phyloP scores from a whole-genome alignment of 2,888 invertebrate species.

The Diachrysia chrysitis region DNA sequence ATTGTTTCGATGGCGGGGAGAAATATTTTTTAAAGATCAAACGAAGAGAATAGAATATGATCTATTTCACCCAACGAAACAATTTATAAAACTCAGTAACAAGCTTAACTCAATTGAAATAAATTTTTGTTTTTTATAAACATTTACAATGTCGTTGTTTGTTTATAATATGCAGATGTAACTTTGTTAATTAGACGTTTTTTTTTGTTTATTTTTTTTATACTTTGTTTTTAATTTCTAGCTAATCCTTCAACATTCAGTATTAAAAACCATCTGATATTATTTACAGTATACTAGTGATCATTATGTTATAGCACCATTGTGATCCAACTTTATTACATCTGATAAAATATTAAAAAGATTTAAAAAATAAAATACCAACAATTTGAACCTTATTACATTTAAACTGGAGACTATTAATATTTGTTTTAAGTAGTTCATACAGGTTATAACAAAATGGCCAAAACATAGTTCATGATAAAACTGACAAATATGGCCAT shows the following conservation, averaged over 20 bases:
- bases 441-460: background rate
- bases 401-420: background rate
- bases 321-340: constrained; percentile 68
- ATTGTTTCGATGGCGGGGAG: too few relatives aligned
- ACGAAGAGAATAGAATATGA: too few relatives aligned
- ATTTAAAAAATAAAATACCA: background rate
- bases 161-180: too few relatives aligned
- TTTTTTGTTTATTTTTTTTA: background rate
- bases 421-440: background rate
- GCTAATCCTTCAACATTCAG: constrained; percentile 9
- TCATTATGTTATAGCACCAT: constrained; percentile 72
- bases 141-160: too few relatives aligned
- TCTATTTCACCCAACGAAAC: too few relatives aligned
- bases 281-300: constrained; percentile 59
- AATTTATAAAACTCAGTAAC: background rate
- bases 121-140: too few relatives aligned
- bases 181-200: background rate
- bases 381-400: constrained; percentile 4
- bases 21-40: too few relatives aligned
- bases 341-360: constrained; percentile 21
- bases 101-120: too few relatives aligned
- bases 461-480: background rate
- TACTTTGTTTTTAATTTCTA: background rate
- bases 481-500: background rate
- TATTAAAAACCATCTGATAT: constrained; percentile 51